Conservation (phyloP, 2,888 invertebrate genomes). For the Anthoptus insignis region DNA sequence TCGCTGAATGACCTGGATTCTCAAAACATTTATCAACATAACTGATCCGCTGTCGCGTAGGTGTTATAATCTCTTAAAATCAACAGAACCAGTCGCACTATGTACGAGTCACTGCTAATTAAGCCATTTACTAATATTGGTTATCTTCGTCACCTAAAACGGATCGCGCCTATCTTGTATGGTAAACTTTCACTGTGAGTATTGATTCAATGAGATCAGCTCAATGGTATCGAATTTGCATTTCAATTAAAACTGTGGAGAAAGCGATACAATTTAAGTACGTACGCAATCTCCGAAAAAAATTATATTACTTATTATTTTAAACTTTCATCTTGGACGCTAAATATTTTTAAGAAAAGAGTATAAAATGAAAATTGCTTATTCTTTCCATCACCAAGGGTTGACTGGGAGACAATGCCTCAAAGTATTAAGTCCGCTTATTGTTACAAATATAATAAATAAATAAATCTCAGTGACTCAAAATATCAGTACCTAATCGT, state of each 20-base stretch:
- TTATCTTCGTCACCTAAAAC: conserved; percentile 12
- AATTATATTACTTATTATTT: no score
- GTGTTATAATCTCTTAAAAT: conserved; percentile 23
- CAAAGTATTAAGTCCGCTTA: no score
- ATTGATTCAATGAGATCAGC: conserved; percentile 3
- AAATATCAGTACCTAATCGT: no score
- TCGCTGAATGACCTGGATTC: conserved; percentile 14
- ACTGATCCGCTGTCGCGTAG: conserved; percentile 7
- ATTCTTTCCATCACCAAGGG: no score
- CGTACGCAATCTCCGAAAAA: no score
- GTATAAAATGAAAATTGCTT: no score
- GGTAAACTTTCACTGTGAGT: conserved; percentile 19
- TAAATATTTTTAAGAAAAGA: no score
- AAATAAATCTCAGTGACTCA: no score
- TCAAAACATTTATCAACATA: conserved; percentile 23
- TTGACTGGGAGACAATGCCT: no score
- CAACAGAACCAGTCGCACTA: conserved; percentile 16
- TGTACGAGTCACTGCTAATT: conserved; percentile 9
- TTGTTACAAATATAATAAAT: no score
- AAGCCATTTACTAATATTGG: conserved; percentile 5
- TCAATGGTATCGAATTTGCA: not conserved
- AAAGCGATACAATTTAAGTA: not conserved
- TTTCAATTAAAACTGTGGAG: not conserved
- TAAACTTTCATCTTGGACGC: no score
- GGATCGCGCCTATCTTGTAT: conserved; percentile 14